Base-by-base conservation (phyloP, 2,888 invertebrate species). In the Amphipoea oculea region DNA sequence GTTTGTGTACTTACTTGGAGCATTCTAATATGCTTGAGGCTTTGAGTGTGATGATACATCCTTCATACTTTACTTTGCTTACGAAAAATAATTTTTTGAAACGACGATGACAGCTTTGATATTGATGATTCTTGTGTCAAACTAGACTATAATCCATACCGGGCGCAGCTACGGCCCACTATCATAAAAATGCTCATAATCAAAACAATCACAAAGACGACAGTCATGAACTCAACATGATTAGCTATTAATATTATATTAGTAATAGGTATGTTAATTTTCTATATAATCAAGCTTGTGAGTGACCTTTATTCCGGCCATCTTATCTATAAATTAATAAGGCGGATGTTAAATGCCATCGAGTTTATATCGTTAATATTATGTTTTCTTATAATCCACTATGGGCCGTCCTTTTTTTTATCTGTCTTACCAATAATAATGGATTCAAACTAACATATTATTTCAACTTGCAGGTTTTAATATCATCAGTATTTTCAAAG, bases 281-380 rank as follows among this genome's bases (percentile, higher is more conserved):
- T 73, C 36, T 69, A 29, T 20, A 63, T 48, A 71, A 70, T 45
- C 17, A 42, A 79, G 20, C 36, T 29, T 40, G 23, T 45, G 23
- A n/a, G 57, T 80, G 80, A 71, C 82, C 81, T 85, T 80, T 68
- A 76, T 57, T 51, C 45, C 29, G 17, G 11, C 0, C n/a, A 40
- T 40, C 17, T 45, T 48, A 62, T 40, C 14, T 23, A n/a, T 12
- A 54, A 3, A 23, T 45, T 42, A 76, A 23, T 73, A 40, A 54
- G 42, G 42, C 62, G 20, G 12, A 82, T 42, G 45, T 40, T 63
- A 45, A 78, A 79, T 36, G 2, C 29, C 54, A 11, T 36, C 4
- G 17, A 40, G 17, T 23, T 67, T 40, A 7, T 67, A 60, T 78
- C 7, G 23, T 40, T 66, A n/a, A n/a, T n/a, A 66, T n/a, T n/a